phyloP scores from a whole-genome alignment of 2,888 invertebrate species.

The Adela reaumurella region DNA sequence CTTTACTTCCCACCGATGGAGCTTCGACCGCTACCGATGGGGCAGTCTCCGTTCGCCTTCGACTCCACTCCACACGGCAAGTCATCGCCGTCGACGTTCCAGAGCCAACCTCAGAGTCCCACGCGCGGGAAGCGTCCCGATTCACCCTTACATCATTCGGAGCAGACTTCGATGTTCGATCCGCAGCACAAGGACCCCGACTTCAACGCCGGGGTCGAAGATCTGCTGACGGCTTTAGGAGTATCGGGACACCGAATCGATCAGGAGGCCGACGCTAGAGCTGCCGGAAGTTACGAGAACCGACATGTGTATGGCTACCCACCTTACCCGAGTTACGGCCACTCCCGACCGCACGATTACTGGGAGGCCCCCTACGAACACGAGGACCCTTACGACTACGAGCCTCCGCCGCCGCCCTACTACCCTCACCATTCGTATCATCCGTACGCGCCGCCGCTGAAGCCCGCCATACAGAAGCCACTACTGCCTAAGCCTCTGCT shows the following conservation, averaged over 20 bases:
- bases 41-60: conserved; percentile 5
- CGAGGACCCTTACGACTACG: conserved; percentile 7
- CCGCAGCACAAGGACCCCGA: too few species aligned
- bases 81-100: too few species aligned
- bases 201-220: not conserved
- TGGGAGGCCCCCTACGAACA: conserved; percentile 2
- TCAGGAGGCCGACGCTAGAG: too few species aligned
- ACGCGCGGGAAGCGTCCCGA: too few species aligned
- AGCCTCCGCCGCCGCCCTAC: conserved; percentile 5
- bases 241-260: too few species aligned
- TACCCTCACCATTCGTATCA: not conserved
- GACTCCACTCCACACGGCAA: too few species aligned
- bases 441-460: conserved; percentile 1
- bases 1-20: conserved; percentile 23
- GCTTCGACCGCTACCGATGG: conserved; percentile 17
- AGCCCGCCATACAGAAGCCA: not conserved
- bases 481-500: not conserved
- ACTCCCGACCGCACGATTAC: conserved; percentile 12
- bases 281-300: too few species aligned
- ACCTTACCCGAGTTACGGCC: conserved; percentile 7
- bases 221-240: not conserved
- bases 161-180: too few species aligned
- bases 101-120: too few species aligned
- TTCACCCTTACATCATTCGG: too few species aligned
- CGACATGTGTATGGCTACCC: too few species aligned